Evolutionary conservation across 2,113 vertebrate species (phyloP).

Genomic region (Plectropomus leopardus): DNA sequence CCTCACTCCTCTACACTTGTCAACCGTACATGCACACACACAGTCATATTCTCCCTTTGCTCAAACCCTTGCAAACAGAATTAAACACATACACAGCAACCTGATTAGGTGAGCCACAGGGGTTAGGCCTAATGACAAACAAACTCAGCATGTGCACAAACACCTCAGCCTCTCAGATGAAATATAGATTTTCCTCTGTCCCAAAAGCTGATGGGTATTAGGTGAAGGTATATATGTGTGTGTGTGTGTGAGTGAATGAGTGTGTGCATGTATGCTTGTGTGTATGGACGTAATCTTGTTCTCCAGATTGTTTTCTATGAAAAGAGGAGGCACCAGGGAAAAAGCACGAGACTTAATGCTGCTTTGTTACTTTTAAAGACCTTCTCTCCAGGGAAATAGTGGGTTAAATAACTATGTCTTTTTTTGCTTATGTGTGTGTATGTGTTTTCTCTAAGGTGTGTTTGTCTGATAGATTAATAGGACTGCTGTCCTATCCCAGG

Average conservation of each 20-base stretch:
- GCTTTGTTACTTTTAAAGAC: slow-evolving; percentile 79
- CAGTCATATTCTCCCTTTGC: slow-evolving; percentile 36
- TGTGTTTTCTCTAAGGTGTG: slow-evolving; percentile 24
- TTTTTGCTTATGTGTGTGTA: slow-evolving; percentile 15
- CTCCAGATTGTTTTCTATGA: slow-evolving; percentile 66
- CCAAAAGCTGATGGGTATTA: slow-evolving; percentile 78
- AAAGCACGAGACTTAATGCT: slow-evolving; percentile 71
- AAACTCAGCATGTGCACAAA: slow-evolving; percentile 82
- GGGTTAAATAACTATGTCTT: slow-evolving; percentile 69
- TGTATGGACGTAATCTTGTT: slow-evolving; percentile 53
- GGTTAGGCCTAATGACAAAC: slow-evolving; percentile 84
- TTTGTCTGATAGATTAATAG: slow-evolving; percentile 57
- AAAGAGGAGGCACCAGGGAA: slow-evolving; percentile 54
- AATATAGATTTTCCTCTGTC: slow-evolving; percentile 84
- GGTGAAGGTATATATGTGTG: slow-evolving; percentile 58
- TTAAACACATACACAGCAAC: slow-evolving; percentile 60
- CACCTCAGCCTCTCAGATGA: slow-evolving; percentile 82
- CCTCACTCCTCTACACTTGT: slow-evolving; percentile 34
- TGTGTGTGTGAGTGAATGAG: not conserved
- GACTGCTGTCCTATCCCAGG: slow-evolving; percentile 40
- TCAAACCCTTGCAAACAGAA: slow-evolving; percentile 37
- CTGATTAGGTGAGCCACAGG: slow-evolving; percentile 81
- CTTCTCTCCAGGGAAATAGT: slow-evolving; percentile 68
- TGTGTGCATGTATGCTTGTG: slow-evolving; percentile 9
- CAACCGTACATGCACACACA: slow-evolving; percentile 6